These are phyloP conservation scores for Heterodera carotae DNA, from an alignment of 1,140 invertebrate species.

Conservation along the genomic window DNA sequence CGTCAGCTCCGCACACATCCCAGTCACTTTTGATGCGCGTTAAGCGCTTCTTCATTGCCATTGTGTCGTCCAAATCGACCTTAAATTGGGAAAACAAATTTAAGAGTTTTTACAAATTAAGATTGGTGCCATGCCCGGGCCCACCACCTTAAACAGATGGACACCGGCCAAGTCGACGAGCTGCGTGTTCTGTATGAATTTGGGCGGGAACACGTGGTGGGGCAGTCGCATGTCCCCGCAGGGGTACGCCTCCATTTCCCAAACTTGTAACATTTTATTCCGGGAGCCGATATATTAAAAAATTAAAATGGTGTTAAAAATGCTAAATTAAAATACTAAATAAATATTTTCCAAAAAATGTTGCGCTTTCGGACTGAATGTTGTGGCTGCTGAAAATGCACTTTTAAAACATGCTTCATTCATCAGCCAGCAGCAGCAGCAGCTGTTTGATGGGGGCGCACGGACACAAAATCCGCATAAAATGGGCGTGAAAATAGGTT, in stretches of 20 bases:
- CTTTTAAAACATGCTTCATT: not conserved
- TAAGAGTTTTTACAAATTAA: too few species aligned
- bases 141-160: conserved; percentile 47
- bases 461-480: not conserved
- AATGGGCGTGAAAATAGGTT: not conserved
- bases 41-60: conserved; percentile 60
- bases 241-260: conserved; percentile 54
- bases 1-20: conserved; percentile 43
- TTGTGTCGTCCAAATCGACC: conserved; percentile 61
- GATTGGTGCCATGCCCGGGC: too few species aligned
- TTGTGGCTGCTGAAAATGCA: too few species aligned
- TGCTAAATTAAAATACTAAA: conserved; percentile 9
- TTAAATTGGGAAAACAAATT: conserved; percentile 38
- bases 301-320: not conserved
- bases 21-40: conserved; percentile 54
- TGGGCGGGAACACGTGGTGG: conserved; percentile 56
- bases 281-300: too few species aligned
- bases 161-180: conserved; percentile 43
- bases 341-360: not conserved
- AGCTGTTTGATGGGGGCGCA: too few species aligned
- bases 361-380: not conserved
- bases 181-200: conserved; percentile 45
- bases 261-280: conserved; percentile 51
- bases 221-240: conserved; percentile 46
- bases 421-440: not conserved